Conservation (phyloP, 2,888 invertebrate species). For the Alviniconcha strummeri region DNA sequence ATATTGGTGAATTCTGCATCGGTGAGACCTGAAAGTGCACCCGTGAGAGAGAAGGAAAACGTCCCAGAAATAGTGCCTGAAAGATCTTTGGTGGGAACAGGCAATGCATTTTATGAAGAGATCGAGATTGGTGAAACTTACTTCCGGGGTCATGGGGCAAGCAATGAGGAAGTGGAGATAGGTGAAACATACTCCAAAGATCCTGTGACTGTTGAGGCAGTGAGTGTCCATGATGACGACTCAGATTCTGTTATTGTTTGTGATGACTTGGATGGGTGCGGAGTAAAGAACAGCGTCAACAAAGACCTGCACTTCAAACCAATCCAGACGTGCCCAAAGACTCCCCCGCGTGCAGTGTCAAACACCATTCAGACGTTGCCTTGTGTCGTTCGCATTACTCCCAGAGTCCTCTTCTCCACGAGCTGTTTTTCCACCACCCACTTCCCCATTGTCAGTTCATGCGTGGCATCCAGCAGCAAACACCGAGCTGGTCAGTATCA, state of each 20-base stretch:
- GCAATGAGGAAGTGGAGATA: not conserved
- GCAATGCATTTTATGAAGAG: too few species aligned
- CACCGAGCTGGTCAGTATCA: not conserved
- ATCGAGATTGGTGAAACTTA: too few species aligned
- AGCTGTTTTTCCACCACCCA: not conserved
- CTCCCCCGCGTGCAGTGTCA: conserved; percentile 70
- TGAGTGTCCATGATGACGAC: not conserved
- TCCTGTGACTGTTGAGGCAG: too few species aligned
- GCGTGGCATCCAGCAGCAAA: too few species aligned
- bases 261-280: not conserved
- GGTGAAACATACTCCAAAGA: not conserved
- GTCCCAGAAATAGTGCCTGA: not conserved
- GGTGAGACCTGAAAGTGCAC: not conserved
- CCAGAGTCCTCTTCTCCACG: conserved; percentile 9
- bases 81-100: too few species aligned
- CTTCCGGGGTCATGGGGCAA: too few species aligned
- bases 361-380: conserved; percentile 34
- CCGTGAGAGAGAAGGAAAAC: conserved; percentile 10
- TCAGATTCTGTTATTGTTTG: conserved; percentile 11
- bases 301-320: conserved; percentile 82
- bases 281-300: not conserved
- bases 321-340: conserved; percentile 80
- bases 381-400: conserved; percentile 20
- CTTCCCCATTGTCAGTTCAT: conserved; percentile 1
- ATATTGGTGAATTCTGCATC: not conserved